These are phyloP conservation scores for Phalacrocorax pelagicus DNA, from an alignment of 2,113 vertebrate genomes.

Conservation along the genomic window DNA sequence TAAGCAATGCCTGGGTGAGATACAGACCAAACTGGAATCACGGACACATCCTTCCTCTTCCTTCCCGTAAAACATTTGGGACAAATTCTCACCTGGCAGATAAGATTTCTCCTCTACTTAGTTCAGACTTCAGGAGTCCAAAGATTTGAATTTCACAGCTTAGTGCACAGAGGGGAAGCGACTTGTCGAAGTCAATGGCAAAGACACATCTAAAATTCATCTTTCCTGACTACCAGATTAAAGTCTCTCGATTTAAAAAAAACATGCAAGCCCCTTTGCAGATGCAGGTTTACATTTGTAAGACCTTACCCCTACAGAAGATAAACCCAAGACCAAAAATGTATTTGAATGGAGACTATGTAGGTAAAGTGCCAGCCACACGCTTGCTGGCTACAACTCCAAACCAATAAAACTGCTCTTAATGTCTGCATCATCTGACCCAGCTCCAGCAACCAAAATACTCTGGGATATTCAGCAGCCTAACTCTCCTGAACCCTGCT, in stretches of 20 bases:
- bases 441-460: neutral
- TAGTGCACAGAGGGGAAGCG: neutral
- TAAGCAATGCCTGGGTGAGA: neutral
- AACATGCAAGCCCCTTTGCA: neutral
- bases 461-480: neutral
- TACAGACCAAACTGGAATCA: accelerated
- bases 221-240: neutral
- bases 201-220: neutral
- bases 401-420: constrained; percentile 20
- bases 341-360: neutral
- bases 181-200: neutral
- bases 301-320: neutral
- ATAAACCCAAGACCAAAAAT: constrained; percentile 13
- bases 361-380: neutral
- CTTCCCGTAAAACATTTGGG: neutral
- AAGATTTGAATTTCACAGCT: neutral
- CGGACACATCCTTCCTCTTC: neutral
- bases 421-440: neutral
- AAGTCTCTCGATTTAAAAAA: constrained; percentile 13
- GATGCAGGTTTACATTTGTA: neutral
- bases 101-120: neutral
- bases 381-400: neutral
- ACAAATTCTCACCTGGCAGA: neutral
- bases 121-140: neutral
- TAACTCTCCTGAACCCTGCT: neutral